These are phyloP conservation scores for Heterochromis multidens DNA, from an alignment of 2,113 vertebrate genomes.

Conservation along the genomic window DNA sequence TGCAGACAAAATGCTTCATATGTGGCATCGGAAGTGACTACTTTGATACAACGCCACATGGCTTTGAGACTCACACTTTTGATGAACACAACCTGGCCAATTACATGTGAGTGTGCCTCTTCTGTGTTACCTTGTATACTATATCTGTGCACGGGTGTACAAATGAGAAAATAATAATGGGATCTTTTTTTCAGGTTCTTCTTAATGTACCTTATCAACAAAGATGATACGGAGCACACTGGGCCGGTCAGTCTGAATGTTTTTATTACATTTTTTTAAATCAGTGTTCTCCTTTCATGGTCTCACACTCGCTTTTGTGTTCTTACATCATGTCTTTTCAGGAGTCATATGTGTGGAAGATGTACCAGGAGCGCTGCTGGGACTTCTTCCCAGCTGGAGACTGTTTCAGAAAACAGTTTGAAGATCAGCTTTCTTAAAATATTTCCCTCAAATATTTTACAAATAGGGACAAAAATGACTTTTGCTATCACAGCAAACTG, in stretches of 20 bases:
- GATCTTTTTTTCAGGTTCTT: constrained; percentile 82
- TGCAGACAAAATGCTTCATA: constrained; percentile 92
- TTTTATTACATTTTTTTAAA: neutral
- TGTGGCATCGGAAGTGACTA: constrained; percentile 93
- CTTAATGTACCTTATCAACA: constrained; percentile 93
- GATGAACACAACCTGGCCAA: constrained; percentile 93
- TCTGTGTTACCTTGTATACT: neutral
- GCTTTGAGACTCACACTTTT: constrained; percentile 90
- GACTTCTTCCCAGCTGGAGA: constrained; percentile 80
- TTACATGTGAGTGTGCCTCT: constrained; percentile 74
- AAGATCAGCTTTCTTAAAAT: constrained; percentile 75
- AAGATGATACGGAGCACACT: constrained; percentile 92
- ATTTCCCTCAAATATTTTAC: neutral
- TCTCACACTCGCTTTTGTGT: neutral
- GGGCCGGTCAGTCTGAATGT: constrained; percentile 80
- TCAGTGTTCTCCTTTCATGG: neutral
- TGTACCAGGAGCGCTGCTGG: constrained; percentile 81
- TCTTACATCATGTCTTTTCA: constrained; percentile 8
- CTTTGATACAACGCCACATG: constrained; percentile 89
- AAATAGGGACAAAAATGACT: neutral
- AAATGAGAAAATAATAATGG: neutral
- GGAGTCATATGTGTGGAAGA: constrained; percentile 82
- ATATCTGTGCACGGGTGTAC: neutral
- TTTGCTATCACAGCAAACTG: neutral
- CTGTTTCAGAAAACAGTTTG: constrained; percentile 81